Evolutionary conservation across 1,140 invertebrate species (phyloP), one percentile per base, ranked within the genome.

Genomic region (Pogonus chalceus): DNA sequence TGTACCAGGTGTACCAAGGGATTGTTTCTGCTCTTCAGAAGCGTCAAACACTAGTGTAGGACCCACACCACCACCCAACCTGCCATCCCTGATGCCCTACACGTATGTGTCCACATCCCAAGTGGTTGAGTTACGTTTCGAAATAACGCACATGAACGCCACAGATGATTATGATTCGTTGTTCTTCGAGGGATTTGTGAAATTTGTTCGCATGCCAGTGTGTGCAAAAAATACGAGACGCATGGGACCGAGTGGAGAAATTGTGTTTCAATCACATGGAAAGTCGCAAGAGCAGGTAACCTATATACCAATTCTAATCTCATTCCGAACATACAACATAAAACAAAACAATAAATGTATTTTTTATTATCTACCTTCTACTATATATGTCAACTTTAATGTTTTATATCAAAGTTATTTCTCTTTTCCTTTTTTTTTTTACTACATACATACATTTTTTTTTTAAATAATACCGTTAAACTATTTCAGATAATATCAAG

Each of bases 131-230:
- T 75, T 93, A n/a, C 81, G 84, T 61, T 90, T 92, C 61, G 80
- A 82, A 31, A 85, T 90, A 1, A 76, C 77, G 7, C 82, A 84
- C 51, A 94, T 94, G 90, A 82, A 83, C 46, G 79, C 87, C 0
- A 72, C 82, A 4, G 88, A 92, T 61, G 90, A 94, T 71, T 90
- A 87, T 64, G 80, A 84, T 50, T 84, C 86, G 52, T 78, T 90
- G 35, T 84, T 82, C 55, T 92, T 93, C 66, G 88, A 92, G 69
- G 90, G 85, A 18, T 81, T 79, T 31, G 89, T 86, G 68, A 88
- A 91, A 64, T 91, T 90, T 60, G 74, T 90, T 0, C 81, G 85
- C 62, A 77, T 82, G 48, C 70, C 80, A 18, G 69, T 76, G 20
- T 91, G 88, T 64, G 70, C 78, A 20, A 74, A 78, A 54, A 79